Conservation (phyloP, 2,797 vertebrate genomes). For the Danio albolineatus region DNA sequence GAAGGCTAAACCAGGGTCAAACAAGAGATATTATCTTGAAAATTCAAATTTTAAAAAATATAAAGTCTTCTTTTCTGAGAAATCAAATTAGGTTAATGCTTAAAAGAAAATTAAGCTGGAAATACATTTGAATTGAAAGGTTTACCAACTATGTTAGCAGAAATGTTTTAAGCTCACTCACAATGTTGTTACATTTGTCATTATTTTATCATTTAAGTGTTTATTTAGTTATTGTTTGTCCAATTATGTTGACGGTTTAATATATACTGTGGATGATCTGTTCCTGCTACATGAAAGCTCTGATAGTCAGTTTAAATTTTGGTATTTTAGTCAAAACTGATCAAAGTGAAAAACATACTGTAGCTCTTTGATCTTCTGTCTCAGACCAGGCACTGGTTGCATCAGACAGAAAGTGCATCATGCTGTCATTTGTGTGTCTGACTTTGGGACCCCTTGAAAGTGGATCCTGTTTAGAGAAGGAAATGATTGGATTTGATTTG, state of each 20-base stretch:
- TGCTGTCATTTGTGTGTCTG: conserved; percentile 51
- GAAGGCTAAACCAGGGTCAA: neutral
- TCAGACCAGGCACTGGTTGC: conserved; percentile 22
- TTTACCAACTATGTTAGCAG: neutral
- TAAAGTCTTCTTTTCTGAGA: neutral
- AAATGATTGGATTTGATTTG: conserved; percentile 35
- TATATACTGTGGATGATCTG: neutral
- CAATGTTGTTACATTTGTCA: too few species aligned
- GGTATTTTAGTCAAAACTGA: neutral
- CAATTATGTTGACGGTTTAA: neutral
- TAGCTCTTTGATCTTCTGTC: neutral
- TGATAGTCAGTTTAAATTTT: neutral
- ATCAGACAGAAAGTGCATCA: conserved; percentile 58
- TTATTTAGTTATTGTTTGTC: neutral
- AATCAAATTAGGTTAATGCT: neutral
- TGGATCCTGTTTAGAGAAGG: conserved; percentile 39
- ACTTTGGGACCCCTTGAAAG: conserved; percentile 37
- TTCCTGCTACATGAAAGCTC: neutral
- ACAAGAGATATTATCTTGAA: neutral
- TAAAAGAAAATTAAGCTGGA: neutral
- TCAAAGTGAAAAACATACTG: conserved; percentile 2
- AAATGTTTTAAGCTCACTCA: neutral
- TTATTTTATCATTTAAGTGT: neutral
- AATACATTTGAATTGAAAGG: neutral
- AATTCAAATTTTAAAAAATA: neutral